Percentiles rank a stretch among this genome's conserved stretches.
phyloP scores from a whole-genome alignment of 2,888 invertebrate species.

The Caenorhabditis virilis region DNA sequence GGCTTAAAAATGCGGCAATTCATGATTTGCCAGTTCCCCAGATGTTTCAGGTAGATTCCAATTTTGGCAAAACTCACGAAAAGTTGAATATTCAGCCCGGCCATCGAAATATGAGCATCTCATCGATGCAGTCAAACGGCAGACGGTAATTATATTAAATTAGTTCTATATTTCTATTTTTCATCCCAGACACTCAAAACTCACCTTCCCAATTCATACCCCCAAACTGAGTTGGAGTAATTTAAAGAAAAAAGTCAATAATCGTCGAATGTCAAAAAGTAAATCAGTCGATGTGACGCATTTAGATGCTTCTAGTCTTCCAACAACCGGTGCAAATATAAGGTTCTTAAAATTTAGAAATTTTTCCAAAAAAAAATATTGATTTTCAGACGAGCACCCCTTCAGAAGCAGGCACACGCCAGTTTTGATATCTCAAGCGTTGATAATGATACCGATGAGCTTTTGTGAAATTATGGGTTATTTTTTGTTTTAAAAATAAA shows the following conservation, averaged over 20 bases:
- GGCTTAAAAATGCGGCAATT: conserved; percentile 52
- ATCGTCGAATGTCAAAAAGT: conserved; percentile 14
- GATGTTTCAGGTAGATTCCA: conserved; percentile 31
- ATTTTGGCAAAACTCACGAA: no score
- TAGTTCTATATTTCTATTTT: conserved; percentile 1
- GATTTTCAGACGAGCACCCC: conserved; percentile 23
- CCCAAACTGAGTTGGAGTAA: conserved; percentile 24
- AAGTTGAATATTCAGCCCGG: no score
- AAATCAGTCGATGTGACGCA: conserved; percentile 34
- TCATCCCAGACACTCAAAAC: conserved; percentile 14
- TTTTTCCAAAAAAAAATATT: no score
- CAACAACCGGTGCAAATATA: conserved; percentile 6
- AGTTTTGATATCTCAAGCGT: conserved; percentile 31
- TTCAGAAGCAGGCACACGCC: conserved; percentile 22
- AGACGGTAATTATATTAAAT: conserved; percentile 4
- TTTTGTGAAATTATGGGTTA: conserved; percentile 26
- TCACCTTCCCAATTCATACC: conserved; percentile 7
- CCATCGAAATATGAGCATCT: conserved; percentile 20
- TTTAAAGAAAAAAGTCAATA: conserved; percentile 9
- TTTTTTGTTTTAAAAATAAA: no score
- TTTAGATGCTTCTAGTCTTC: conserved; percentile 17
- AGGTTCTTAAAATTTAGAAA: conserved; percentile 4
- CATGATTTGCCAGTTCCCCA: conserved; percentile 56
- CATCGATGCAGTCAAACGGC: conserved; percentile 23
- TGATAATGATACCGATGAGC: conserved; percentile 31